Base-by-base conservation (phyloP, 1,140 invertebrate species). In the Cataglyphis hispanica region DNA sequence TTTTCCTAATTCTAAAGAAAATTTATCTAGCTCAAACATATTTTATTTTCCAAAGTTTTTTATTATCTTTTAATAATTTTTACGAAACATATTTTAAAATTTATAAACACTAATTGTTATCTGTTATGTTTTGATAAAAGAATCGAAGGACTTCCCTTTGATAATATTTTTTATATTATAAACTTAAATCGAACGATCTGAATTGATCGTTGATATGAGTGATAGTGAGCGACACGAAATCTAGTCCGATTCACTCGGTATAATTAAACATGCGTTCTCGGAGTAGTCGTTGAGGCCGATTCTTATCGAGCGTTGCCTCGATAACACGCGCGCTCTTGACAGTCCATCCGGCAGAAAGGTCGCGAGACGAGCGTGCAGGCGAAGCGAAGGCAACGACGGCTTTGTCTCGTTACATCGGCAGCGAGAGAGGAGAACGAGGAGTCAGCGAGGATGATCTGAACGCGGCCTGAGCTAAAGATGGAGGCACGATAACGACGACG, bases 401-500 rank as follows among this genome's bases (percentile, higher is more conserved):
- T 83, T 83, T 83, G 78, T 83, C 84, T 85, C 84, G 76, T 85
- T 78, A 80, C 72, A 84, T 66, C 74, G 84, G 85, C 19, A 43
- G 40, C 22, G 67, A 27, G 84, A 50, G 85, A 89, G 75, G 27
- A 89, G 91, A 91, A 91, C 85, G 87, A 91, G 86, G 85, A 91
- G 88, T 89, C 89, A 89, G 37, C 84, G 86, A 70, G 64, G 40
- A 83, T 83, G 78, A 83, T 83, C 78, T 70, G 78, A 72, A 43
- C 78, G 67, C 46, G 53, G 75, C 75, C 31, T 89, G 85, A 91
- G 90, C 89, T 90, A 89, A 94, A 94, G 93, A 94, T 94, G 92
- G 91, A 91, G 89, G 90, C 86, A 87, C 91, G 93, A 94, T 94
- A 94, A 94, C 91, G 87, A 93, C 90, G 92, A 93, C 91, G 93